Percentiles rank a stretch among this genome's conserved stretches.
Conservation (phyloP, 2,888 invertebrate genomes). For the Colostygia pectinataria region DNA sequence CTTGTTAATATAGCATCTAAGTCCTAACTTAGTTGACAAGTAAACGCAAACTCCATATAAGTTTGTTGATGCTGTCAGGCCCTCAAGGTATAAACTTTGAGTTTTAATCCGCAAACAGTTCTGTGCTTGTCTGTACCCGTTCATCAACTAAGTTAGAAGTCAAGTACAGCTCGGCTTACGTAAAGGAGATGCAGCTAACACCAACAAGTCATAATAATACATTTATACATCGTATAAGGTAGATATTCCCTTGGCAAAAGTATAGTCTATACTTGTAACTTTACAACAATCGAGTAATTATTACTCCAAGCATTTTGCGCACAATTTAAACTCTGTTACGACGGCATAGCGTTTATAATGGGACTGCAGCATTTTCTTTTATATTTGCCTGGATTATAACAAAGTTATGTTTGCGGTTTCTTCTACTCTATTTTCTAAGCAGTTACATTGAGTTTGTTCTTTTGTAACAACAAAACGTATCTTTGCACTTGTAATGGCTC, state of each 20-base stretch:
- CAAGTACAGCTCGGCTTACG: slow-evolving; percentile 69
- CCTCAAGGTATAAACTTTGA: slow-evolving; percentile 23
- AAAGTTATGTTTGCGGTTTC: slow-evolving; percentile 18
- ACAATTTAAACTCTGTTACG: slow-evolving; percentile 16
- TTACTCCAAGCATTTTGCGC: slow-evolving; percentile 13
- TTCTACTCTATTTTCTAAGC: slow-evolving; percentile 1
- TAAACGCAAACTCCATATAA: slow-evolving; percentile 26
- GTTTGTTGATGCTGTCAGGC: slow-evolving; percentile 26
- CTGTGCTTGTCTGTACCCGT: slow-evolving; percentile 55
- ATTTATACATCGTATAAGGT: slow-evolving; percentile 11
- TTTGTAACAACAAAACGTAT: slow-evolving; percentile 6
- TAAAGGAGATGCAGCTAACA: slow-evolving; percentile 45
- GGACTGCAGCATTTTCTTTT: slow-evolving; percentile 11
- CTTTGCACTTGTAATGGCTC: slow-evolving; percentile 11
- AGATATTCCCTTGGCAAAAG: slow-evolving; percentile 1
- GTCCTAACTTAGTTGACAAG: slow-evolving; percentile 21
- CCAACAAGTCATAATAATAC: slow-evolving; percentile 6
- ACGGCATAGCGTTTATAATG: slow-evolving; percentile 11
- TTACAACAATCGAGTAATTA: slow-evolving; percentile 30
- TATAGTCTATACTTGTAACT: slow-evolving; percentile 6
- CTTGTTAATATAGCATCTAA: slow-evolving; percentile 34
- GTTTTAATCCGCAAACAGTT: slow-evolving; percentile 30
- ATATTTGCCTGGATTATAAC: slow-evolving; percentile 13
- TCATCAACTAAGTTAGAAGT: slow-evolving; percentile 68
- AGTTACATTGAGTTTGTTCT: neutral